Percentiles rank a stretch among this genome's conserved stretches.
Evolutionary conservation across 37 sponge, comb jelly and placozoan species (phyloP).

Genomic region (Diacarnus erythraeanus): DNA sequence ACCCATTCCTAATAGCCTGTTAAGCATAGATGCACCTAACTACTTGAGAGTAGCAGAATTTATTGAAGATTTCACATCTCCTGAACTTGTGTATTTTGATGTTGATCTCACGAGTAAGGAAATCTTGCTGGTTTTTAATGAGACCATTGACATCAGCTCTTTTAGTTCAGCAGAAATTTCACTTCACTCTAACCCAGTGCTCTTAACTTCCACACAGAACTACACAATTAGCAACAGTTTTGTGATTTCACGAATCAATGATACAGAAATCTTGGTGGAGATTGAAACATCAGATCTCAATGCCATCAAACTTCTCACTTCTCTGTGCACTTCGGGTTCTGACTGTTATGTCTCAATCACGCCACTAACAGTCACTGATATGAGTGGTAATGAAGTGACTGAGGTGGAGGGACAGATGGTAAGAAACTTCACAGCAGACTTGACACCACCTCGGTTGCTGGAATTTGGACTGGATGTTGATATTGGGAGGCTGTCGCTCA

Average conservation of each 20-base stretch:
- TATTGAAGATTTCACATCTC: constrained; percentile 56
- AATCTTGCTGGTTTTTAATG: constrained; percentile 72
- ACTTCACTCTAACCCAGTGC: constrained; percentile 46
- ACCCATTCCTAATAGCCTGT: constrained; percentile 21
- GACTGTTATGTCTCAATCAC: constrained; percentile 68
- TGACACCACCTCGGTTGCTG: constrained; percentile 44
- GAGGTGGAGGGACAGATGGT: constrained; percentile 32
- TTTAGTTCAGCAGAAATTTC: constrained; percentile 56
- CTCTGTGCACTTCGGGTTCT: constrained; percentile 47
- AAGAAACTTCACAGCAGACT: constrained; percentile 62
- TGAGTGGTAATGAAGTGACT: constrained; percentile 66
- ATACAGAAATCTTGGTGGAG: constrained; percentile 47
- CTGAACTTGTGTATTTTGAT: constrained; percentile 58
- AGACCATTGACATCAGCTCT: constrained; percentile 64
- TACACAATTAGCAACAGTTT: constrained; percentile 49
- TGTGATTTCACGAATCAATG: constrained; percentile 15
- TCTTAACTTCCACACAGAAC: constrained; percentile 1
- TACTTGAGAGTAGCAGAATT: constrained; percentile 32
- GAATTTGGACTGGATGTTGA: constrained; percentile 74
- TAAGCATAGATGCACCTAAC: constrained; percentile 12
- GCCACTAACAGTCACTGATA: constrained; percentile 58
- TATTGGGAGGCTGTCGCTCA: constrained; percentile 44
- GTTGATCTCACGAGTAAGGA: constrained; percentile 56
- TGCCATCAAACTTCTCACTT: constrained; percentile 63
- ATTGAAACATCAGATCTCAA: constrained; percentile 69